Evolutionary conservation across 2,888 invertebrate species (phyloP).

Genomic region (Gisinianus flammeolus): DNA sequence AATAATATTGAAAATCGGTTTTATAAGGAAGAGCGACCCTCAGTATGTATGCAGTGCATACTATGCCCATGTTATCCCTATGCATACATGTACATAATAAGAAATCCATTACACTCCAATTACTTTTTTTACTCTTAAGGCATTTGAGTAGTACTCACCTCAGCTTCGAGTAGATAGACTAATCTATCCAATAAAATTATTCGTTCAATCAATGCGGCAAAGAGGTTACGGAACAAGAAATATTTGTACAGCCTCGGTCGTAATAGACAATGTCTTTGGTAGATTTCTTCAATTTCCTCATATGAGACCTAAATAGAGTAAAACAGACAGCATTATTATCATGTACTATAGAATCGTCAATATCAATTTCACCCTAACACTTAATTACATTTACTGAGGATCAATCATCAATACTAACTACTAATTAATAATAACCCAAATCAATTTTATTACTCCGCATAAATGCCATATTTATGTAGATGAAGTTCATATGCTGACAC

Average conservation of each 20-base stretch:
- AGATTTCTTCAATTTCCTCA: conserved; percentile 63
- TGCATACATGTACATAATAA: conserved; percentile 27
- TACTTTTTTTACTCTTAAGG: not conserved
- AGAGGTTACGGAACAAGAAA: conserved; percentile 75
- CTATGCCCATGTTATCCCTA: no score
- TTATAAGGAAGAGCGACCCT: no score
- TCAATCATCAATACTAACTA: no score
- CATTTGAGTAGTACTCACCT: conserved; percentile 57
- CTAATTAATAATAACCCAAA: not conserved
- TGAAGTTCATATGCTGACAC: no score
- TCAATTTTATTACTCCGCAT: not conserved
- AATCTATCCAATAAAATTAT: conserved; percentile 82
- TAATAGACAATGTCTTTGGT: conserved; percentile 62
- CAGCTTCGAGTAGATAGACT: conserved; percentile 74
- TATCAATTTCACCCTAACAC: no score
- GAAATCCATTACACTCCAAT: conserved; percentile 7
- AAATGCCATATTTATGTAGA: no score
- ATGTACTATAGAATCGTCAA: no score
- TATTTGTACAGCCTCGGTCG: conserved; percentile 73
- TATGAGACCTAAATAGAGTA: conserved; percentile 60
- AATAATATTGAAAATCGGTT: no score
- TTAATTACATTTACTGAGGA: no score
- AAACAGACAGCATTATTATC: no score
- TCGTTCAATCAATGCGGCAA: conserved; percentile 81
- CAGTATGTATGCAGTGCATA: no score